Conservation (phyloP, 2,797 vertebrate genomes). For the Phataginus tricuspis region DNA sequence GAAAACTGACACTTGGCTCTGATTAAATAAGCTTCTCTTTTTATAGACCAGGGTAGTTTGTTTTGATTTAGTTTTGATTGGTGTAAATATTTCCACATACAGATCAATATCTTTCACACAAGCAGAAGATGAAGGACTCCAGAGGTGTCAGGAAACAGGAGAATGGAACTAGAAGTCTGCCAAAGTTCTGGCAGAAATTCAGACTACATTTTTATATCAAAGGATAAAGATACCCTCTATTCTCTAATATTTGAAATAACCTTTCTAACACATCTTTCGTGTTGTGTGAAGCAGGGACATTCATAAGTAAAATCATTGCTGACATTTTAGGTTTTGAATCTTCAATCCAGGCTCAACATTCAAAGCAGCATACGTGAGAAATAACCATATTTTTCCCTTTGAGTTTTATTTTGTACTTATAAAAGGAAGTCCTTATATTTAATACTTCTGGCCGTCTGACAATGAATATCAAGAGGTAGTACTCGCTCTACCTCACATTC, state of each 20-base stretch:
- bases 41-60: not conserved
- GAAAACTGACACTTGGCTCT: conserved; percentile 36
- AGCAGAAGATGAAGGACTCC: conserved; percentile 5
- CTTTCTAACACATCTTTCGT: not conserved
- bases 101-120: conserved; percentile 33
- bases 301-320: not conserved
- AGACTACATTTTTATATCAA: not conserved
- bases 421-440: not conserved
- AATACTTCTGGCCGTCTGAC: not conserved
- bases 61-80: not conserved
- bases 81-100: conserved; percentile 42
- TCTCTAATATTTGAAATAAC: not conserved
- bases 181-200: not conserved
- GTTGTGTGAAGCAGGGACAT: conserved; percentile 13
- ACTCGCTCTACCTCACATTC: not conserved
- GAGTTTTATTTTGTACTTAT: not conserved
- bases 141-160: conserved; percentile 1
- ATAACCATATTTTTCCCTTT: not conserved
- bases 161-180: not conserved
- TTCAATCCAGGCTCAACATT: not conserved
- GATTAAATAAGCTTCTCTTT: conserved; percentile 50
- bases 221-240: not conserved
- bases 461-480: not conserved
- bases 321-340: not conserved
- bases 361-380: not conserved